Evolutionary conservation across 64 coral and sea anemone species (phyloP), one percentile per base, ranked within the genome.

Genomic region (Anthopleura sola): DNA sequence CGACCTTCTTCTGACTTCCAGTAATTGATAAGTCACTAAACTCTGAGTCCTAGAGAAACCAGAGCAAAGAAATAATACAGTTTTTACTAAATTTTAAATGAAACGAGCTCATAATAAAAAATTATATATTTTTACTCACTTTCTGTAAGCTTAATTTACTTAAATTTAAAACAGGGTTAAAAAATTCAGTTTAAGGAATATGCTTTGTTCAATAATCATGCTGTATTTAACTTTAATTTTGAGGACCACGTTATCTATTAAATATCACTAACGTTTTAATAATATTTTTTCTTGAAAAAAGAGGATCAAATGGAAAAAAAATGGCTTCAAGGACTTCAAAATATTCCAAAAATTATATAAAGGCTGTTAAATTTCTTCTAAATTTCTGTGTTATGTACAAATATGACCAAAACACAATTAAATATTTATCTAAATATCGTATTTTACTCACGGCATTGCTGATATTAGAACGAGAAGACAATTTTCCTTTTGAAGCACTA

Each of bases 1-100:
- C 60, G 26, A 86, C 40, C 84, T 82, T 84, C 47, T 75, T 83
- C 60, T 84, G 83, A 33, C 93, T 88, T 78, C 88, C 86, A 38
- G 90, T 76, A 29, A 88, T 90, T 21, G 90, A 57, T 82, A 94
- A 87, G 57, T 94, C 85, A 80, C 93, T 90, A 26, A 90, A 39
- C 13, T 94, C 93, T 55, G 88, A 90, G 49, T 90, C 93, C 93
- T 94, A 68, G 18, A 84, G 15, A 28, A 78, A 82, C 6, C 28
- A 75, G 38, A 0, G 49, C 0, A 62, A 23, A 62, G n/a, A 62
- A 8, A 62, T 62, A 8, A 28, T 1, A n/a, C 23, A 23, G n/a
- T 62, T 24, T 26, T 26, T 5, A 62, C 8, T 62, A n/a, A 62
- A 23, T 11, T 62, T 56, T 21, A 56, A 56, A 17, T 56, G 9